Percentiles rank a stretch among this genome's conserved stretches.
These are phyloP conservation scores for Tiliqua scincoides DNA, from an alignment of 2,113 vertebrate genomes.

Conservation along the genomic window DNA sequence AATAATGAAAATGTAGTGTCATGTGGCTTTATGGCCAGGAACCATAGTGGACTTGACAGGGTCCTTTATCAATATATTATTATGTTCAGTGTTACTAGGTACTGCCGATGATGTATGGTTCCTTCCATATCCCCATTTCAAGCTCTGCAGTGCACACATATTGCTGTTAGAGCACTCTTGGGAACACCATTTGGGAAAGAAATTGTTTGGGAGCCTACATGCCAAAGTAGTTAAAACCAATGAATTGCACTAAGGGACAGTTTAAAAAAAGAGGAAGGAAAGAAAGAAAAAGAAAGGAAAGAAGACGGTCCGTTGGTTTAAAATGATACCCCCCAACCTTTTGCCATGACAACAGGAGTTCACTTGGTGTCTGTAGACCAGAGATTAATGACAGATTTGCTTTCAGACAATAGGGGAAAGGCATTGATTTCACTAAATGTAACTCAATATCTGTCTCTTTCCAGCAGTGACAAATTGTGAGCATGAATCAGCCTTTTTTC, in stretches of 20 bases:
- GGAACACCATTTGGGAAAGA: neutral
- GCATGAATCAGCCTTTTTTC: neutral
- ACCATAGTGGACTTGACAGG: constrained; percentile 44
- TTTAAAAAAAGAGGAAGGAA: no score
- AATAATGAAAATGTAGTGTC: constrained; percentile 52
- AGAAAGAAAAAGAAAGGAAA: neutral
- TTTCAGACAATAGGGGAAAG: constrained; percentile 48
- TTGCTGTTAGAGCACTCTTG: neutral
- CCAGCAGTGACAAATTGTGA: constrained; percentile 49
- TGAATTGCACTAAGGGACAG: neutral
- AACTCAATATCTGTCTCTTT: constrained; percentile 62
- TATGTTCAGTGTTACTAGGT: constrained; percentile 33
- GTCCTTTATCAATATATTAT: constrained; percentile 44
- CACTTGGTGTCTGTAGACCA: constrained; percentile 47
- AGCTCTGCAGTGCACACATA: constrained; percentile 32
- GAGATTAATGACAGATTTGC: constrained; percentile 52
- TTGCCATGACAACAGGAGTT: constrained; percentile 49
- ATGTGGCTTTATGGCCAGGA: constrained; percentile 35
- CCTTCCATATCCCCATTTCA: constrained; percentile 16
- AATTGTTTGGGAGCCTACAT: neutral
- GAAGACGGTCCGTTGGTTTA: constrained; percentile 22
- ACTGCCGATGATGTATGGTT: neutral
- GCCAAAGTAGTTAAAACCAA: constrained; percentile 7
- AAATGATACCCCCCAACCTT: constrained; percentile 43
- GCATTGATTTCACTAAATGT: constrained; percentile 64